Evolutionary conservation across 2,113 vertebrate genomes (phyloP), one percentile per base, ranked within the genome.

Genomic region (Sebastes schlegelii): DNA sequence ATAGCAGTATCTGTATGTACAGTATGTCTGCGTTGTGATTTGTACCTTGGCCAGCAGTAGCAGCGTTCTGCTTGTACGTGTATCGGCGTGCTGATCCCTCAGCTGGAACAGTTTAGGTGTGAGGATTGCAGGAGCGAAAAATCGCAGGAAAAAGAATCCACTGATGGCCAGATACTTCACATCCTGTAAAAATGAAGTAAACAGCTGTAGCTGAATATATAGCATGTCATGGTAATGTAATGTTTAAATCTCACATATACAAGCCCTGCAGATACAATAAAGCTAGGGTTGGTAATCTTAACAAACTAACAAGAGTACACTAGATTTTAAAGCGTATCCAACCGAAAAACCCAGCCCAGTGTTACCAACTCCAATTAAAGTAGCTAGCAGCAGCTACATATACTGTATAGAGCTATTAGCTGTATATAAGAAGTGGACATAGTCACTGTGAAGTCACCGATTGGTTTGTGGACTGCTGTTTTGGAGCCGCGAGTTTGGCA

Each of bases 91-190:
- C 80, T 97, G 96, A 77, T 98, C 97, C 77, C 96, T 92, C 82
- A 99, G 96, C 85, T 96, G 87, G 76, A 99, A 98, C 82, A 98
- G 95, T 91, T 99, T 99, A 0, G 97, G 98, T 0, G 96, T 97
- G 84, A 99, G 96, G 86, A 98, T 95, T 0, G 97, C 96, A 0
- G 97, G 97, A 0, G 97, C 96, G 0, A 99, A 97, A 83, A 98
- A 98, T 2, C 96, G 95, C 81, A 98, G 94, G 93, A 98, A 99
- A 82, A 99, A 96, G 71, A 99, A 98, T 16, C 96, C 96, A 0
- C 97, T 97, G 86, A 97, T 96, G 77, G 97, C 96, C 84, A 98
- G 90, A 91, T 97, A 97, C 84, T 94, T 94, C 71, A 95, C 96
- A 19, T 98, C 97, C 98, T 99, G 90, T 3, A 14, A 63, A 71